Base-by-base conservation (phyloP, 2,797 vertebrate genomes). In the Gastrophryne carolinensis region DNA sequence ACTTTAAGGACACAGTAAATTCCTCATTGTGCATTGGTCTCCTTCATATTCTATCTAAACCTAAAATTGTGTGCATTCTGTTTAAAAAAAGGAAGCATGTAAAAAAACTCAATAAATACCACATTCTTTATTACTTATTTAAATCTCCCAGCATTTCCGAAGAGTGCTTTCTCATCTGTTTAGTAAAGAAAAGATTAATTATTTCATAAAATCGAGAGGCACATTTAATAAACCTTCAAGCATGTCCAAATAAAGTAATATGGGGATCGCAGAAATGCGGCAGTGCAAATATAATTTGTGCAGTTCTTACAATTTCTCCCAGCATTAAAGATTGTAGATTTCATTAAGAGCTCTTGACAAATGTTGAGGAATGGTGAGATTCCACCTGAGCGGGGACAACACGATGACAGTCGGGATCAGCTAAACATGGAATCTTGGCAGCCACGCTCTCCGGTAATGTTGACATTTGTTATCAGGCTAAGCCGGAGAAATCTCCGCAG, bases 341-440 rank as follows among this genome's bases (percentile, higher is more conserved):
- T 78, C 61, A 72, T 78, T 72, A 72, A 72, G 61, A 71, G 75
- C 75, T 78, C 75, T 72, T 66, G 75, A 78, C 68, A 66, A 72
- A 72, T 66, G 68, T 78, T 63, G 75, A 58, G 30, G 75, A 72
- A 65, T 78, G 58, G 68, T 60, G 49, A 37, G 65, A 37, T 61
- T 72, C 53, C 75, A 78, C 75, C 75, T 72, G 75, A 66, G 61
- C 68, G 66, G 63, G 61, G 75, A 72, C 68, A 66, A 66, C 60
- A 47, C 32, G 68, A 78, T 72, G 75, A 72, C 58, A 78, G 75
- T 52, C 29, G 32, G 65, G 68, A 78, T 78, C 75, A 72, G 63
- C 75, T 66, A 65, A 72, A 78, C 61, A 72, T 23, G 19, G 23
- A 66, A 58, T 78, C 75, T 72, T 78, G 75, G 75, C 75, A 66